phyloP scores from a whole-genome alignment of 2,113 vertebrate genomes.

The Desmodus rotundus region DNA sequence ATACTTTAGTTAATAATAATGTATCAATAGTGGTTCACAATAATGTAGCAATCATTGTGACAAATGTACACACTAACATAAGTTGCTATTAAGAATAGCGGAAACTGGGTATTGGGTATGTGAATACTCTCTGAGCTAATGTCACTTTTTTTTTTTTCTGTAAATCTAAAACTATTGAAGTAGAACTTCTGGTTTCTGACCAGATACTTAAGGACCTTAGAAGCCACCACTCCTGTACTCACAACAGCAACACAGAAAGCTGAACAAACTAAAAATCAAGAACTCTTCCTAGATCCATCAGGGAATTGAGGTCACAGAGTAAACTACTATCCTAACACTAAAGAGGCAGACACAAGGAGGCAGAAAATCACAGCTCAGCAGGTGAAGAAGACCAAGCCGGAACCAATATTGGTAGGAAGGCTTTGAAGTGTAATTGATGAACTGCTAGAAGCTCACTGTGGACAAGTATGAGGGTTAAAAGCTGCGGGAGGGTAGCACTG shows the following conservation, averaged over 20 bases:
- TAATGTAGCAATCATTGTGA: not conserved
- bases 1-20: not conserved
- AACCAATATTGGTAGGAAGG: not conserved
- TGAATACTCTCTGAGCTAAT: not conserved
- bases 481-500: not conserved
- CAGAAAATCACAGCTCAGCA: not conserved
- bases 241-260: not conserved
- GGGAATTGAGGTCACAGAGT: not conserved
- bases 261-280: not conserved
- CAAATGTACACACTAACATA: not conserved
- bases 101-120: not conserved
- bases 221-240: not conserved
- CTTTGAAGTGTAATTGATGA: not conserved
- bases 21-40: not conserved
- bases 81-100: not conserved
- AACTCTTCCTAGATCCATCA: not conserved
- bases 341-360: not conserved
- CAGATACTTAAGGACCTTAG: not conserved
- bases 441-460: not conserved
- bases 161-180: not conserved
- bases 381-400: not conserved
- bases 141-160: not conserved
- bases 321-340: not conserved
- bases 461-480: not conserved
- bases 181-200: not conserved